Conservation (phyloP, 2,113 vertebrate genomes). For the Paradisaea rubra region DNA sequence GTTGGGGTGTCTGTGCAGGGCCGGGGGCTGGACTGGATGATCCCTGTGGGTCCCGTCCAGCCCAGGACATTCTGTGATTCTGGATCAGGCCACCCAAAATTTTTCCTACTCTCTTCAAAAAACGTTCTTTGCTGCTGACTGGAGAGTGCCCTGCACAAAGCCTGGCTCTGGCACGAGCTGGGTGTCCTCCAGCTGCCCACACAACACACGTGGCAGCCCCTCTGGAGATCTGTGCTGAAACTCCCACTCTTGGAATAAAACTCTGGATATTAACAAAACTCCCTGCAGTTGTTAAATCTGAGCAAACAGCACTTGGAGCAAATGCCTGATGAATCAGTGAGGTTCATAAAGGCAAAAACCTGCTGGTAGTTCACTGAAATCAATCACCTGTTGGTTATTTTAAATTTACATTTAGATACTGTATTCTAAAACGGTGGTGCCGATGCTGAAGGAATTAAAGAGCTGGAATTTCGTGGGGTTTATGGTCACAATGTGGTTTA, state of each 20-base stretch:
- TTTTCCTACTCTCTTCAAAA: neutral
- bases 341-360: neutral
- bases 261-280: neutral
- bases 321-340: neutral
- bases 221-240: rapidly evolving
- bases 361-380: neutral
- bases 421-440: neutral
- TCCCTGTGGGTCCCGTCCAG: neutral
- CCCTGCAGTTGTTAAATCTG: neutral
- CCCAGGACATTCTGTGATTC: too few species aligned
- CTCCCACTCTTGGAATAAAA: neutral
- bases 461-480: neutral
- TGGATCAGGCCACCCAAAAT: neutral
- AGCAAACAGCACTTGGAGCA: neutral
- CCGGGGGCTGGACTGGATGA: neutral
- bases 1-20: neutral
- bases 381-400: neutral
- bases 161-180: too few species aligned
- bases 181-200: neutral
- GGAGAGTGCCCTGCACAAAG: rapidly evolving
- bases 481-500: neutral
- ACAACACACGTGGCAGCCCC: rapidly evolving
- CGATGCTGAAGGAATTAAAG: neutral
- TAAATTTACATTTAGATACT: neutral
- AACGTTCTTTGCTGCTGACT: rapidly evolving